Evolutionary conservation across 2,888 invertebrate species (phyloP).

Genomic region (Diploptera punctata): DNA sequence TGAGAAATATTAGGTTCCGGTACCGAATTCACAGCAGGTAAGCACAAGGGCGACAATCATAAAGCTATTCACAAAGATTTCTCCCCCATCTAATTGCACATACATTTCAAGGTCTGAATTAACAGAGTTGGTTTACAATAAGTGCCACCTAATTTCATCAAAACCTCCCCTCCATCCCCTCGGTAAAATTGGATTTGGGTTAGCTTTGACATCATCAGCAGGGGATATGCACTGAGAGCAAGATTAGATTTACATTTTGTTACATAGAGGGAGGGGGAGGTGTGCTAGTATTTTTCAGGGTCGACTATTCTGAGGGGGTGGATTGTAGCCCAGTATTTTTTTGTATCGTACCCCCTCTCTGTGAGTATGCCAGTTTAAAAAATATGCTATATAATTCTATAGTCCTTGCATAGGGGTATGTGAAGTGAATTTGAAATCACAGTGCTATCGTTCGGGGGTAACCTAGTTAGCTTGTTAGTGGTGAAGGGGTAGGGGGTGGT

Average conservation of each 20-base stretch:
- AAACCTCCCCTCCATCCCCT: constrained; percentile 49
- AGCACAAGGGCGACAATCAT: background rate
- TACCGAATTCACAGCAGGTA: too few species aligned
- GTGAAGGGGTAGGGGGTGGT: constrained; percentile 15
- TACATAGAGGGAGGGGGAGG: constrained; percentile 23
- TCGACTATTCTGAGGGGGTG: constrained; percentile 32
- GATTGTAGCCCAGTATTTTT: background rate
- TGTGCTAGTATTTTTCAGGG: constrained; percentile 37
- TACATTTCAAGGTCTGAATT: constrained; percentile 49
- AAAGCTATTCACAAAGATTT: constrained; percentile 14
- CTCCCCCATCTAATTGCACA: constrained; percentile 8
- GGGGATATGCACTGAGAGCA: constrained; percentile 19
- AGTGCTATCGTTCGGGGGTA: constrained; percentile 33
- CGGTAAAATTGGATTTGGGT: constrained; percentile 58
- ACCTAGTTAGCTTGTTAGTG: constrained; percentile 34
- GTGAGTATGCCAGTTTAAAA: constrained; percentile 20
- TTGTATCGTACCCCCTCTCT: background rate
- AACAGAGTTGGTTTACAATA: constrained; percentile 62
- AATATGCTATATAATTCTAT: constrained; percentile 24
- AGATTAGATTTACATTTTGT: constrained; percentile 46
- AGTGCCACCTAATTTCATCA: constrained; percentile 60
- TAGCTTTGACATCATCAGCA: constrained; percentile 36
- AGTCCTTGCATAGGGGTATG: constrained; percentile 11
- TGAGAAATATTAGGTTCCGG: too few species aligned
- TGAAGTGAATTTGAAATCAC: constrained; percentile 23